Percentiles rank a stretch among this genome's conserved stretches.
phyloP scores from a whole-genome alignment of 2,888 invertebrate genomes.

The Urechis unicinctus region DNA sequence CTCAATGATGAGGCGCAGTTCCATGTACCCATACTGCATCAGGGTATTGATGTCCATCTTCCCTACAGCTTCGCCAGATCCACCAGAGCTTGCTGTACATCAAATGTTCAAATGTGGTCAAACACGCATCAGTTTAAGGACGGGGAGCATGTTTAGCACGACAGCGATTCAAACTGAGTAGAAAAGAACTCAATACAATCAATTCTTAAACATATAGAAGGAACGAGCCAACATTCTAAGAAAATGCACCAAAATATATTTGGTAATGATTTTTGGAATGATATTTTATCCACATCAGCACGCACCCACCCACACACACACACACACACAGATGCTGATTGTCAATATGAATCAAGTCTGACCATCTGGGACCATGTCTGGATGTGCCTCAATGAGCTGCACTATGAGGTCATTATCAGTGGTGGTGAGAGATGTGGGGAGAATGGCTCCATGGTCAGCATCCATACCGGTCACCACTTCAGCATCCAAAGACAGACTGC shows the following conservation, averaged over 20 bases:
- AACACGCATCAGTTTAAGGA: too few relatives aligned
- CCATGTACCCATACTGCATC: slow-evolving; percentile 47
- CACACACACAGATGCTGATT: too few relatives aligned
- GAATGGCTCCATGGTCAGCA: background rate
- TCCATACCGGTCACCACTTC: background rate
- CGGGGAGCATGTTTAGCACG: too few relatives aligned
- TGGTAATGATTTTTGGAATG: too few relatives aligned
- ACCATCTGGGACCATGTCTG: slow-evolving; percentile 32
- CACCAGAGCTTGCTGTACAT: background rate
- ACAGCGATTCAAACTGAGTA: too few relatives aligned
- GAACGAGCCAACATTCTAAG: too few relatives aligned
- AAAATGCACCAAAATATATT: too few relatives aligned
- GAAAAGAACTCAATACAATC: too few relatives aligned
- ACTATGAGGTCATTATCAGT: slow-evolving; percentile 19
- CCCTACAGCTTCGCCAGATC: background rate
- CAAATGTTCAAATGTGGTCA: background rate
- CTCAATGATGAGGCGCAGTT: slow-evolving; percentile 46
- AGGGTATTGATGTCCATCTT: slow-evolving; percentile 26
- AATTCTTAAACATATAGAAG: too few relatives aligned
- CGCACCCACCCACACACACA: too few relatives aligned
- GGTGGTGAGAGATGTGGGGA: background rate
- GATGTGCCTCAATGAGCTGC: slow-evolving; percentile 27
- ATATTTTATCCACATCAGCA: too few relatives aligned
- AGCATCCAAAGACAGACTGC: background rate
- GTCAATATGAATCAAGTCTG: too few relatives aligned